Evolutionary conservation across 30 jellyfish, hydroid and myxozoan genomes (phyloP), one percentile per base, ranked within the genome.

Genomic region (Turritopsis rubra): DNA sequence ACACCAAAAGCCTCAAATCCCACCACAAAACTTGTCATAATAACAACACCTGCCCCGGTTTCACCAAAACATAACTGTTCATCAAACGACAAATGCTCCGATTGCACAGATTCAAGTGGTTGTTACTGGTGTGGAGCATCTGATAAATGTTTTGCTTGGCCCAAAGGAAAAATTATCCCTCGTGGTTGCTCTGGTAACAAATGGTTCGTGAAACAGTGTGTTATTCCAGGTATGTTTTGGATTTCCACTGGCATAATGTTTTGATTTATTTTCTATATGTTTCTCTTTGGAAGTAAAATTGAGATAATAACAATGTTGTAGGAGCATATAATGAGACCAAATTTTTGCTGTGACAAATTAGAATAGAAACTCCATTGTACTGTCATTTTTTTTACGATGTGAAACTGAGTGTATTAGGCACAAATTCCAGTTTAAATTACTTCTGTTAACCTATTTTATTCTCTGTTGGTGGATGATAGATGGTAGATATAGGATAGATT

Each of bases 121-220:
- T 93, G 99, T 75, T 88, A 81, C 78, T 93, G 99, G 99, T 93
- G 99, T 82, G 95, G 83, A 27, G 89, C 96, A 24, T 84, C 99
- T 19, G 83, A 88, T 30, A 75, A 73, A 75, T 93, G 99, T 79
- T 86, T 30, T 29, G 78, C 30, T 65, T 93, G 87, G 85, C 96
- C 95, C 7, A 53, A 73, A 26, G 77, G 85, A 73, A 24, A 66
- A 41, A 75, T 93, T 13, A 75, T 76, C 20, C 99, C 99, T 1
- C 65, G 84, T 8, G 89, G 87, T 29, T 93, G 99, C 79, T 53
- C 96, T 16, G 83, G 83, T 29, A 93, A 93, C 66, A 78, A 93
- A 28, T 93, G 96, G 99, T 88, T 73, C 75, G 89, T 96, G 99
- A 93, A 93, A 92, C 99, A 93, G 77, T 93, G 99, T 76, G 66